Percentiles rank a stretch among this genome's conserved stretches.
Evolutionary conservation across 2,888 invertebrate species (phyloP).

Genomic region (Papilio protenor): DNA sequence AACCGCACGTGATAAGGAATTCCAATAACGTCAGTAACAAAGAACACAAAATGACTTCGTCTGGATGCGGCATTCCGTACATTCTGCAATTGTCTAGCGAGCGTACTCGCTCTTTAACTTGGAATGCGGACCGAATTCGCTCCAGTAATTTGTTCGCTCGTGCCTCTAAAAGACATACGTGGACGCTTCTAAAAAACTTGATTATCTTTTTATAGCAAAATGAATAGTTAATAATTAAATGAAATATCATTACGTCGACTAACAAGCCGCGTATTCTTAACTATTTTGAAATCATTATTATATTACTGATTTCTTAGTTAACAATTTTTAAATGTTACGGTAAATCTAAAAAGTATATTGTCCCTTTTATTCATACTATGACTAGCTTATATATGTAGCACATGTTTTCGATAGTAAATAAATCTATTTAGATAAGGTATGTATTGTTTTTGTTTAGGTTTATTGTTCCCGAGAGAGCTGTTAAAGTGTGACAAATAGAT

Average conservation of each 20-base stretch:
- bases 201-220: slow-evolving; percentile 3
- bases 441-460: slow-evolving; percentile 42
- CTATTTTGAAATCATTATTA: too few species aligned
- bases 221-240: background rate
- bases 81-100: slow-evolving; percentile 40
- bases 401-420: slow-evolving; percentile 17
- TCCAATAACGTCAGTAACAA: slow-evolving; percentile 37
- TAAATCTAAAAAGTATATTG: too few species aligned
- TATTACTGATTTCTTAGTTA: too few species aligned
- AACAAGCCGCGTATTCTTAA: too few species aligned
- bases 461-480: slow-evolving; percentile 36
- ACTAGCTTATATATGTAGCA: too few species aligned
- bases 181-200: slow-evolving; percentile 24
- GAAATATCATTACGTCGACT: background rate
- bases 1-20: slow-evolving; percentile 33
- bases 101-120: slow-evolving; percentile 17
- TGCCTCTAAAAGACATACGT: slow-evolving; percentile 26
- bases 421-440: slow-evolving; percentile 36
- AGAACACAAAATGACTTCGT: slow-evolving; percentile 39
- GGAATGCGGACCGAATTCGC: slow-evolving; percentile 39
- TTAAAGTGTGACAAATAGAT: slow-evolving; percentile 37
- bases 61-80: slow-evolving; percentile 38
- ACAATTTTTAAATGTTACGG: too few species aligned
- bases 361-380: background rate
- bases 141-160: slow-evolving; percentile 35